Conservation (phyloP, 2,888 invertebrate species). For the Microctonus hyperodae region DNA sequence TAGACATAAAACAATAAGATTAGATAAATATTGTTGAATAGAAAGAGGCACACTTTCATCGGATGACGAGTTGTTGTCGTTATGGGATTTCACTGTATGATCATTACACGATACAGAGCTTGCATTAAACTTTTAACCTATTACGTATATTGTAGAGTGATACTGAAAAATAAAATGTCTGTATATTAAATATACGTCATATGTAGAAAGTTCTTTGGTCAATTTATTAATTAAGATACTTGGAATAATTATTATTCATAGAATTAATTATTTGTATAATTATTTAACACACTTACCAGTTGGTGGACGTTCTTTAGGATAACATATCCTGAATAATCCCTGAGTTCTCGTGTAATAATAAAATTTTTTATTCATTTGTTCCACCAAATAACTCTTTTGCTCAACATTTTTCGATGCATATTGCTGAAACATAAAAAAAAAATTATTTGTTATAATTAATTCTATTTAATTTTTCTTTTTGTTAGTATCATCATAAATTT, state of each 20-base stretch:
- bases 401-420: constrained; percentile 77
- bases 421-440: constrained; percentile 68
- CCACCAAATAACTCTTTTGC: constrained; percentile 72
- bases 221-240: not conserved
- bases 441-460: too few species aligned
- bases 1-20: not conserved
- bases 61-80: not conserved
- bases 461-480: not conserved
- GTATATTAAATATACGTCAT: not conserved
- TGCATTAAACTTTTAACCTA: constrained; percentile 54
- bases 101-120: constrained; percentile 22
- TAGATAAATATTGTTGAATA: not conserved
- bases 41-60: constrained; percentile 7
- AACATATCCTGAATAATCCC: constrained; percentile 93
- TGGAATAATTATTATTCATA: not conserved
- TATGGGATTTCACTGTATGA: constrained; percentile 6
- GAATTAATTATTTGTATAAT: not conserved
- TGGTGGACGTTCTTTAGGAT: constrained; percentile 89
- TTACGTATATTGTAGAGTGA: constrained; percentile 48
- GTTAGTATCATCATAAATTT: not conserved
- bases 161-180: not conserved
- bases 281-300: constrained; percentile 70
- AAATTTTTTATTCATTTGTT: constrained; percentile 84
- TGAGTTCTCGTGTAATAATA: constrained; percentile 91
- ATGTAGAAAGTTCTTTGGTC: not conserved